Evolutionary conservation across 2,797 vertebrate species (phyloP).

Genomic region (Tolypeutes matacus): DNA sequence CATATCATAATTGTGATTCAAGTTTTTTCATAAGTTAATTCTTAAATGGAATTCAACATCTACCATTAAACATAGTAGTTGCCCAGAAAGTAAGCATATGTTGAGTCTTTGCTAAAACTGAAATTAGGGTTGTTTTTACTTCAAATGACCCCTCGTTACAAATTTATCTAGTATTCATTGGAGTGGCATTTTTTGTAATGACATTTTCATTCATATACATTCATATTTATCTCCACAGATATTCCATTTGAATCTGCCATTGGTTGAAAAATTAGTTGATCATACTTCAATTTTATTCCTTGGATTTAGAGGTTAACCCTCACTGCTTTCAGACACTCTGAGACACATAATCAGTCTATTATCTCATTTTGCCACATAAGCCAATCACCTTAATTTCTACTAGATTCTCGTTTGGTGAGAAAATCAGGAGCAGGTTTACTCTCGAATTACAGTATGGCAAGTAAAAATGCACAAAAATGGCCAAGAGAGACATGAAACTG

Average conservation of each 20-base stretch:
- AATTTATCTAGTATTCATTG: conserved; percentile 17
- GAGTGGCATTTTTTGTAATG: neutral
- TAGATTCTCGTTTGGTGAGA: conserved; percentile 39
- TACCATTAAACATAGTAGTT: neutral
- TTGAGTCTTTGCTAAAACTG: neutral
- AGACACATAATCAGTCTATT: neutral
- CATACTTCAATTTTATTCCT: neutral
- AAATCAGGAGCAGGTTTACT: conserved; percentile 24
- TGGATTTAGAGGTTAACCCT: neutral
- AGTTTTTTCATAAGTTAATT: neutral
- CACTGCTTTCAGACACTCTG: neutral
- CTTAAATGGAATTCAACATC: neutral
- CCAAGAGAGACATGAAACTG: neutral
- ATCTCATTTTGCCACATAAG: neutral
- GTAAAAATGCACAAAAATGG: neutral
- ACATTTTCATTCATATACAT: neutral
- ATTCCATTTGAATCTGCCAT: conserved; percentile 1
- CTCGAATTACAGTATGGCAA: neutral
- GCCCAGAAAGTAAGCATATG: neutral
- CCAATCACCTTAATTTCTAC: neutral
- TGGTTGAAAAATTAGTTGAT: conserved; percentile 10
- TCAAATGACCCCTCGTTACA: neutral
- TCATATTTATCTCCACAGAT: neutral
- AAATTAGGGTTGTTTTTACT: conserved; percentile 8
- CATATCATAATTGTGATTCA: neutral